Conservation (phyloP, 2,113 vertebrate species). For the Macrotus californicus region DNA sequence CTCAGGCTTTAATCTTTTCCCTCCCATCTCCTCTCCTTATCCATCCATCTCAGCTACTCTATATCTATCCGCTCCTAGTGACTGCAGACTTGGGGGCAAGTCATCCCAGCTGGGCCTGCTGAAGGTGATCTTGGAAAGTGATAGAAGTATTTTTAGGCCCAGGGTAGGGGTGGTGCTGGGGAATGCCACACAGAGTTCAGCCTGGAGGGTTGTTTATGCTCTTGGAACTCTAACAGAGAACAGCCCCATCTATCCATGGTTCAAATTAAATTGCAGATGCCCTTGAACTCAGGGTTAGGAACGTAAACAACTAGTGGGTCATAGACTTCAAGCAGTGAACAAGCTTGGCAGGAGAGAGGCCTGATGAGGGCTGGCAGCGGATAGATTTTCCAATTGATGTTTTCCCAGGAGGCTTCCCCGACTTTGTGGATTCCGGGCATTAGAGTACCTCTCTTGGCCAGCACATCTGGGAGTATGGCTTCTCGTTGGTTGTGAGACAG, state of each 20-base stretch:
- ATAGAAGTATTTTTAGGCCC: background rate
- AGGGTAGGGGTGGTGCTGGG: background rate
- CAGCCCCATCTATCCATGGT: background rate
- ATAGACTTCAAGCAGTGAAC: slow-evolving; percentile 10
- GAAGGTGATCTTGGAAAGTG: slow-evolving; percentile 1
- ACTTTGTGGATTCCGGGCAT: slow-evolving; percentile 8
- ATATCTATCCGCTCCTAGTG: background rate
- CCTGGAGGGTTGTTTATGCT: background rate
- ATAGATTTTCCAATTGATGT: slow-evolving; percentile 34
- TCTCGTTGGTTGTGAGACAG: background rate
- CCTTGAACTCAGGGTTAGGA: slow-evolving; percentile 35
- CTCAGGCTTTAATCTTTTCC: background rate
- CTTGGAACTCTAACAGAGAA: background rate
- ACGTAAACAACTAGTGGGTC: slow-evolving; percentile 35
- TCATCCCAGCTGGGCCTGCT: background rate
- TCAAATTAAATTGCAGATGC: slow-evolving; percentile 45
- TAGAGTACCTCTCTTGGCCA: background rate
- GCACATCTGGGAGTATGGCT: background rate
- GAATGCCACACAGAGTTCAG: slow-evolving; percentile 6
- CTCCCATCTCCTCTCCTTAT: background rate
- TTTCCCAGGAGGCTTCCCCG: slow-evolving; percentile 18
- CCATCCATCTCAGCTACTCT: background rate
- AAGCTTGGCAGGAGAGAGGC: slow-evolving; percentile 28
- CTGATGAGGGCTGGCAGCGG: background rate
- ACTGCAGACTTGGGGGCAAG: background rate